These are phyloP conservation scores for Chrysodeixis includens DNA, from an alignment of 2,888 invertebrate genomes.

Conservation along the genomic window DNA sequence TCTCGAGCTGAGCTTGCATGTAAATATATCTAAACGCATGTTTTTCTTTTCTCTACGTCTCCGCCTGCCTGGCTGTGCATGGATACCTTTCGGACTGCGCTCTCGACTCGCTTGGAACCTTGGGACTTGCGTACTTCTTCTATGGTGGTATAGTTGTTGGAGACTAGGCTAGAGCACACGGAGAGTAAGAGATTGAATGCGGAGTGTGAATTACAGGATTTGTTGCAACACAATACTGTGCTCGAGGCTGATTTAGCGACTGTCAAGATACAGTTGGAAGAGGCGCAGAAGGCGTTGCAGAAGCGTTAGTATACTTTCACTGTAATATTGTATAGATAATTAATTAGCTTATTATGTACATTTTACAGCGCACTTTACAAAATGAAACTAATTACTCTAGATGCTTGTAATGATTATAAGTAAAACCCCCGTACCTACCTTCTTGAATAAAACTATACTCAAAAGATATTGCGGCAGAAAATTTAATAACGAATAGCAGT, in stretches of 20 bases:
- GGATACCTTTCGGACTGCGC: constrained; percentile 56
- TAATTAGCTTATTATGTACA: constrained; percentile 5
- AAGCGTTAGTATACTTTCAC: constrained; percentile 75
- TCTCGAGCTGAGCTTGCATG: constrained; percentile 41
- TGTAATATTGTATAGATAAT: constrained; percentile 27
- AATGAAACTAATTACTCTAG: not conserved
- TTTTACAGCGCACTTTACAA: not conserved
- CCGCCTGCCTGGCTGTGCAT: constrained; percentile 66
- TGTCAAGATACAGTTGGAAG: constrained; percentile 83
- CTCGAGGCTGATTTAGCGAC: constrained; percentile 90
- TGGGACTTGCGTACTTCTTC: constrained; percentile 66
- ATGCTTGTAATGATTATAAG: not conserved
- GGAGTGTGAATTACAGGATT: constrained; percentile 90
- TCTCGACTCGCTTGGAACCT: constrained; percentile 58
- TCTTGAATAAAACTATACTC: not conserved
- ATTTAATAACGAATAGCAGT: too few relatives aligned
- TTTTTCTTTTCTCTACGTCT: constrained; percentile 75
- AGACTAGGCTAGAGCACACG: constrained; percentile 90
- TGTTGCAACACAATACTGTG: constrained; percentile 91
- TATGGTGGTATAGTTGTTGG: constrained; percentile 87
- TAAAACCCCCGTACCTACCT: not conserved
- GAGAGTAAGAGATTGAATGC: constrained; percentile 90
- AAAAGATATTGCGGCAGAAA: too few relatives aligned
- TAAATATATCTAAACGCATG: constrained; percentile 79
- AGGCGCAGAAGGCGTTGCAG: constrained; percentile 75